Base-by-base conservation (phyloP, 92 coral and sea anemone genomes). In the Siderastrea siderea region DNA sequence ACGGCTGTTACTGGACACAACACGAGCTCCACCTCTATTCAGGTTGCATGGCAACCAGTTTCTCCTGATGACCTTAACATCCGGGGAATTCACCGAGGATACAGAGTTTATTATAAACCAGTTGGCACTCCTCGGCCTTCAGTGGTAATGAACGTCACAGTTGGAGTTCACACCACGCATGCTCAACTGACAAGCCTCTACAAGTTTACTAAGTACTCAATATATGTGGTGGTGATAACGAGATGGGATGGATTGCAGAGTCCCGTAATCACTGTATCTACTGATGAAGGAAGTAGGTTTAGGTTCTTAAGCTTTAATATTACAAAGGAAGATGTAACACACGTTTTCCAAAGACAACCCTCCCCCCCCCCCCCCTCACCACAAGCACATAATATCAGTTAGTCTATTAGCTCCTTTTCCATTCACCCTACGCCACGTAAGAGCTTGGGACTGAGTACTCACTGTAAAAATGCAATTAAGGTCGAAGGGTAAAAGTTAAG, bases 51-150 rank as follows among this genome's bases (percentile, higher is more conserved):
- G 93, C 77, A 79, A 70, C 77, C 81, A 50, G 82, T 85, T 71
- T 75, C 88, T 45, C 48, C 84, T 1, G 44, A 84, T n/a, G 43
- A 45, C 52, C 38, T 44, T 46, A 73, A 55, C 81, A 71, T 83
- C 80, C 83, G 83, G 44, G 93, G 93, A 1, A 75, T 86, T 81
- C 85, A 79, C 57, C 61, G 65, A 6, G 93, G 93, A 1, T 90
- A 90, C 71, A 61, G 14, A 47, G 64, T 90, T 59, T 80, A 73
- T 61, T 71, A 65, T 43, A 45, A 43, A 9, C 38, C 89, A 49
- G 10, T 64, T 49, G 50, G 58, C 61, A 54, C 87, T 47, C 49
- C 7, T 19, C 51, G 75, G 19, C 69, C 80, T 9, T 48, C 75
- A 13, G 71, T 43, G 45, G 52, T 58, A 7, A 50, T 16, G 60